phyloP scores from a whole-genome alignment of 2,113 vertebrate species.

The Prolemur simus region DNA sequence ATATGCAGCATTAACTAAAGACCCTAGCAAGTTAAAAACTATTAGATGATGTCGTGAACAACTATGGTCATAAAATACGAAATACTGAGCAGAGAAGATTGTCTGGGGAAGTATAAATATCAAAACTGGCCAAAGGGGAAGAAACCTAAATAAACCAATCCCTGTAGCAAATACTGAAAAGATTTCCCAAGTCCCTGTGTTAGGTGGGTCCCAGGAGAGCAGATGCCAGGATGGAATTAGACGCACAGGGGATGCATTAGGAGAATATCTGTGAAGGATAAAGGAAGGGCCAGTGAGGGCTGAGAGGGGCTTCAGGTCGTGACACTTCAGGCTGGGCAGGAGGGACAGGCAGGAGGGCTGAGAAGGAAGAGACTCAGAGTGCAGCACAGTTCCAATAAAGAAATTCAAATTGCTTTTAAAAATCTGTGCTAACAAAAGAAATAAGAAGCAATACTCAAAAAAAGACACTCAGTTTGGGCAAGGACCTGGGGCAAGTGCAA shows the following conservation, averaged over 20 bases:
- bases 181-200: background rate
- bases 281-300: no score
- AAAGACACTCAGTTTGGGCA: no score
- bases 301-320: accelerated
- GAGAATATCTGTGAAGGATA: no score
- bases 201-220: background rate
- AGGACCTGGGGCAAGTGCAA: background rate
- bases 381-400: background rate
- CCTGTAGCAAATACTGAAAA: no score
- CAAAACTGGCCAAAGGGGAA: background rate
- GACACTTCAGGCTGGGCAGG: background rate
- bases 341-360: background rate
- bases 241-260: accelerated
- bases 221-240: background rate
- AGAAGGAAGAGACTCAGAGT: accelerated
- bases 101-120: background rate
- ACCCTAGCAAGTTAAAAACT: background rate
- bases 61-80: background rate
- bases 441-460: background rate
- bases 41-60: background rate
- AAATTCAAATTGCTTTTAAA: background rate
- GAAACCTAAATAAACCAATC: background rate
- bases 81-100: background rate
- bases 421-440: background rate
- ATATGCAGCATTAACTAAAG: background rate